Conservation (phyloP, 2,113 vertebrate species). For the Nothobranchius furzeri region DNA sequence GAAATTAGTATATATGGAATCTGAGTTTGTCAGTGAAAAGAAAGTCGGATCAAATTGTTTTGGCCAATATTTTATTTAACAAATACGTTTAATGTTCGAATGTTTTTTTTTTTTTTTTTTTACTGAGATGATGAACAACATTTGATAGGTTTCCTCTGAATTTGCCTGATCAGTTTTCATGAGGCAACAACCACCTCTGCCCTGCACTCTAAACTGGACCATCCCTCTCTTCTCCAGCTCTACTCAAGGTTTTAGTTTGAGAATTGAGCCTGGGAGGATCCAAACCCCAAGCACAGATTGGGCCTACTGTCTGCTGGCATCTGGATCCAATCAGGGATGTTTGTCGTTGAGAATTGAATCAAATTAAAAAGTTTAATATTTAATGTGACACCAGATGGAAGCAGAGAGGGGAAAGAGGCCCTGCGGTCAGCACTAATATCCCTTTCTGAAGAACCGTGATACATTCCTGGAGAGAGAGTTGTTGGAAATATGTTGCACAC, state of each 20-base stretch:
- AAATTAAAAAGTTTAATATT: conserved; percentile 79
- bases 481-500: conserved; percentile 60
- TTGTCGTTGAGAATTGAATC: conserved; percentile 77
- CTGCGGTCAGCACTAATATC: conserved; percentile 67
- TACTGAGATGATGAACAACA: too few relatives aligned
- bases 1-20: too few relatives aligned
- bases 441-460: conserved; percentile 64
- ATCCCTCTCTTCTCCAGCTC: conserved; percentile 27
- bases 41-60: too few relatives aligned
- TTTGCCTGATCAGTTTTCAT: conserved; percentile 14
- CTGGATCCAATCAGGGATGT: conserved; percentile 74
- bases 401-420: conserved; percentile 69
- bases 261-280: conserved; percentile 28
- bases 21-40: too few relatives aligned
- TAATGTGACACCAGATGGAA: conserved; percentile 75
- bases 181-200: conserved; percentile 25
- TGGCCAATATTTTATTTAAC: too few relatives aligned
- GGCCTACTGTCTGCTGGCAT: conserved; percentile 47
- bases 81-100: too few relatives aligned
- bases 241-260: conserved; percentile 43
- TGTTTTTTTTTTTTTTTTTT: too few relatives aligned
- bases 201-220: conserved; percentile 24
- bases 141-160: background rate
- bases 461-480: conserved; percentile 61
- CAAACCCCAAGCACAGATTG: conserved; percentile 32